Evolutionary conservation across 2,113 vertebrate genomes (phyloP).

Genomic region (Hydropotes inermis): DNA sequence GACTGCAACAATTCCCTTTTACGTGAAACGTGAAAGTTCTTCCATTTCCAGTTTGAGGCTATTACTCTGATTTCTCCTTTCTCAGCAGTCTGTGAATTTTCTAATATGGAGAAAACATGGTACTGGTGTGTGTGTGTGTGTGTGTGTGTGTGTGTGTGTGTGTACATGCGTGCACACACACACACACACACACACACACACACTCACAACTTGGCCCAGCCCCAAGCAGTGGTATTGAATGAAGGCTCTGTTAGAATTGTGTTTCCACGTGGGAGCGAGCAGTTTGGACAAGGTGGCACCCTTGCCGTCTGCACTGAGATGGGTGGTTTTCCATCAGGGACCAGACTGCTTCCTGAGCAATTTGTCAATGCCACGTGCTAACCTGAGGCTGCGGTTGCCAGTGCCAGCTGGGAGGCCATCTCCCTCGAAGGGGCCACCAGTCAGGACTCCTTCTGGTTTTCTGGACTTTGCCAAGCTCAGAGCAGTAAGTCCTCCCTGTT

Average conservation of each 20-base stretch:
- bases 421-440: neutral
- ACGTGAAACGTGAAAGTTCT: neutral
- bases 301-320: neutral
- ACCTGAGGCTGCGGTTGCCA: neutral
- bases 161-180: no score
- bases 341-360: neutral
- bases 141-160: no score
- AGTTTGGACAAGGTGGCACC: fast-evolving
- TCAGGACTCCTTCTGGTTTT: constrained; percentile 12
- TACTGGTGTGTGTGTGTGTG: fast-evolving
- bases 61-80: neutral
- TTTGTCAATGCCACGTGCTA: constrained; percentile 43
- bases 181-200: neutral
- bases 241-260: neutral
- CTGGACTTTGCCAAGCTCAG: neutral
- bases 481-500: neutral
- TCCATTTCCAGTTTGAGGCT: neutral
- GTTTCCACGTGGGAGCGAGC: neutral
- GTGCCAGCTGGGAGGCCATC: fast-evolving
- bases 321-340: constrained; percentile 45
- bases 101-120: neutral
- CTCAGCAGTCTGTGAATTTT: neutral
- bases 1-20: neutral
- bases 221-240: neutral
- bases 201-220: neutral